phyloP scores from a whole-genome alignment of 2,888 invertebrate species.

The Cyclophora albipunctata region DNA sequence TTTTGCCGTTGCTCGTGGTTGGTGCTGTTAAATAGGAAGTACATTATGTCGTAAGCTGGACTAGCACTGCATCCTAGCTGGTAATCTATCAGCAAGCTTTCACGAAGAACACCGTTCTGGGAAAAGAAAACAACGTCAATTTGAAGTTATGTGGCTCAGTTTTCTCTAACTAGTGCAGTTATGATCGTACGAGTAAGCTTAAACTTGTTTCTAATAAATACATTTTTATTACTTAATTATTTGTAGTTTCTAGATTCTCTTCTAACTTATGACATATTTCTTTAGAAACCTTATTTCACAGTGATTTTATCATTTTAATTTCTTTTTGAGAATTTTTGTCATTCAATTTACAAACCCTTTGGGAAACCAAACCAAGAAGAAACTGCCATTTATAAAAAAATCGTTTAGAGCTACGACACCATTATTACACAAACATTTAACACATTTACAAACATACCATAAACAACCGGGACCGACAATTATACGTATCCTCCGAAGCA shows the following conservation, averaged over 20 bases:
- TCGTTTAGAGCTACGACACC: too few species aligned
- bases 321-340: neutral
- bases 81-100: constrained; percentile 36
- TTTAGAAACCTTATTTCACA: too few species aligned
- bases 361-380: too few species aligned
- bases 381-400: too few species aligned
- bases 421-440: too few species aligned
- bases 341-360: neutral
- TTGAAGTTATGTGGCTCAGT: neutral
- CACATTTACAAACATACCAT: too few species aligned
- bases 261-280: too few species aligned
- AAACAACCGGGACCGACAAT: too few species aligned
- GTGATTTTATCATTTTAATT: neutral
- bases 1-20: constrained; percentile 27
- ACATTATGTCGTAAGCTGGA: constrained; percentile 30
- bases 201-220: neutral
- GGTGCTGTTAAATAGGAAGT: constrained; percentile 35
- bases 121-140: constrained; percentile 10
- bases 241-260: neutral
- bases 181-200: neutral
- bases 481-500: too few species aligned
- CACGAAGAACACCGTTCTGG: constrained; percentile 23
- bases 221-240: neutral
- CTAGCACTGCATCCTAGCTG: constrained; percentile 25
- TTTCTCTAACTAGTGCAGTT: neutral